These are phyloP conservation scores for Acrossocheilus wenchowensis DNA, from an alignment of 2,797 vertebrate species.

Conservation along the genomic window DNA sequence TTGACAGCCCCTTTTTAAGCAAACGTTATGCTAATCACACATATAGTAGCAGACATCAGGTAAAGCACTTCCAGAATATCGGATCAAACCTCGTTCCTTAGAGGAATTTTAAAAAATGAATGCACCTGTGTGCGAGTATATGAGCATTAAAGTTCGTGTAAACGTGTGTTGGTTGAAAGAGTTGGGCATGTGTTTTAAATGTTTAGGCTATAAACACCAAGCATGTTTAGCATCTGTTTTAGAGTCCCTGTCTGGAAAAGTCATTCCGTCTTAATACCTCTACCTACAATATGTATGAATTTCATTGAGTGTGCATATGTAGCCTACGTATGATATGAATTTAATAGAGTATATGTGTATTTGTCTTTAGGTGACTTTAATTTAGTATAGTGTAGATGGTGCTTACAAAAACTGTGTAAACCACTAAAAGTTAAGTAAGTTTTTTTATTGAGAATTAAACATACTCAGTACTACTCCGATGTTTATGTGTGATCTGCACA, in stretches of 20 bases:
- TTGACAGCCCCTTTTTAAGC: neutral
- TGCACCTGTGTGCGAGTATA: neutral
- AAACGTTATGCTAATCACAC: neutral
- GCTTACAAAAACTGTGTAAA: conserved; percentile 14
- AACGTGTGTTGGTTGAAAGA: conserved; percentile 21
- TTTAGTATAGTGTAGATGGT: neutral
- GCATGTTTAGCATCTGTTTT: conserved; percentile 68
- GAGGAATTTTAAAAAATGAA: neutral
- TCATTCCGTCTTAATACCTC: conserved; percentile 30
- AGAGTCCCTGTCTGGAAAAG: conserved; percentile 57
- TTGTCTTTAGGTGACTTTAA: neutral
- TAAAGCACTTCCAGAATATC: neutral
- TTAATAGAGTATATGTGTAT: neutral
- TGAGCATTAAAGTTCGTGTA: conserved; percentile 22
- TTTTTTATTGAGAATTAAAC: neutral
- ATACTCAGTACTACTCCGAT: neutral
- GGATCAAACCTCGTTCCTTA: neutral
- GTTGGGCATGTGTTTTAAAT: conserved; percentile 64
- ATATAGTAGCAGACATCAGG: neutral
- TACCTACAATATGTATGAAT: conserved; percentile 5
- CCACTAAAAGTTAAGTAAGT: neutral
- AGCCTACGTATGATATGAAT: neutral
- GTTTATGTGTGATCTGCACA: neutral
- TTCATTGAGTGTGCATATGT: neutral
- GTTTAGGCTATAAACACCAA: conserved; percentile 68